A percentile compares a stretch with the other conserved stretches of the same genome.
phyloP scores from a whole-genome alignment of 2,888 invertebrate species.

The Chalcis sispes region DNA sequence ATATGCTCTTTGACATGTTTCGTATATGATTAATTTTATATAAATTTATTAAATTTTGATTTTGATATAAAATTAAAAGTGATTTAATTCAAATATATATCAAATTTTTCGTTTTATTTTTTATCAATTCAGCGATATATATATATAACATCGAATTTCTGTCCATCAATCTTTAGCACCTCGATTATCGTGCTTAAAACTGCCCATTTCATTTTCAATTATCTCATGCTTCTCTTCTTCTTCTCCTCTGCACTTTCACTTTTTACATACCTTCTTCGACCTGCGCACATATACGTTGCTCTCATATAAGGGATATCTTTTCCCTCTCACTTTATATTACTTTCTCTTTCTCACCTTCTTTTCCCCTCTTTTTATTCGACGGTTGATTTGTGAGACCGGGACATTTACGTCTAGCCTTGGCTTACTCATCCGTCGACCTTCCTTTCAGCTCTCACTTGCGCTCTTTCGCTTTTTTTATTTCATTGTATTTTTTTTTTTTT shows the following conservation, averaged over 20 bases:
- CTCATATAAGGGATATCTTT: conserved; percentile 20
- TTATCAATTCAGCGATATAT: no score
- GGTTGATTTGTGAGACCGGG: conserved; percentile 22
- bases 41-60: no score
- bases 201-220: conserved; percentile 17
- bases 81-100: no score
- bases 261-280: conserved; percentile 37
- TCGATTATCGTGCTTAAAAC: no score
- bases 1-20: no score
- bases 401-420: conserved; percentile 58
- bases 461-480: background rate
- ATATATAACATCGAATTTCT: no score
- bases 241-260: conserved; percentile 41
- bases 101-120: no score
- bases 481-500: background rate
- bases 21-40: no score
- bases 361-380: conserved; percentile 5
- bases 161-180: no score
- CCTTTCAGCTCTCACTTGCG: conserved; percentile 45
- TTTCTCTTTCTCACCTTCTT: conserved; percentile 17
- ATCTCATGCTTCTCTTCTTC: conserved; percentile 13
- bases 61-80: no score
- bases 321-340: conserved; percentile 14
- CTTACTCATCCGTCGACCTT: conserved; percentile 63
- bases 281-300: background rate